Conservation (phyloP, 2,888 invertebrate species). For the Doris montereyensis region DNA sequence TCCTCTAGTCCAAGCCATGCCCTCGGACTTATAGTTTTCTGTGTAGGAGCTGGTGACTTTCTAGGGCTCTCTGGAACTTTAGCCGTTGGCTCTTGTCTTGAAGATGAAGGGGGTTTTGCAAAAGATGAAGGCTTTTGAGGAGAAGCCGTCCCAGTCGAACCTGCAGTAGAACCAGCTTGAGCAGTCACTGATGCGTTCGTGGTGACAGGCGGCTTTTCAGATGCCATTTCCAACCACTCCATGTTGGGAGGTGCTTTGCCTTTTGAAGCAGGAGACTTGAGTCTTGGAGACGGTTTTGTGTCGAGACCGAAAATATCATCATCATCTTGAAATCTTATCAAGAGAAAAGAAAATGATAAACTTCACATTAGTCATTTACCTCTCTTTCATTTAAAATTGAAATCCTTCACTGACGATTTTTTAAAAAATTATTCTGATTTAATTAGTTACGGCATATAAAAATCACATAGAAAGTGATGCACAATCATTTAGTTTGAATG, state of each 20-base stretch:
- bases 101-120: neutral
- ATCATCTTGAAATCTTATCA: constrained; percentile 69
- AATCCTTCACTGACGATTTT: no score
- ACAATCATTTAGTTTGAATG: no score
- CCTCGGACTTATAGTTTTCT: constrained; percentile 48
- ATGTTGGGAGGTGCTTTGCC: constrained; percentile 52
- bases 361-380: no score
- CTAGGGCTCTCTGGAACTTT: constrained; percentile 37
- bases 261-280: constrained; percentile 40
- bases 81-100: constrained; percentile 23
- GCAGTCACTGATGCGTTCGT: neutral
- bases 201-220: constrained; percentile 17
- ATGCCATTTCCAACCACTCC: constrained; percentile 62
- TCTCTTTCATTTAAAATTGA: no score
- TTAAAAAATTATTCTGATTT: no score
- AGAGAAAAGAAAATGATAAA: no score
- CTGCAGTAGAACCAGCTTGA: neutral
- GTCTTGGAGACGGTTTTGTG: constrained; percentile 51
- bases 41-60: constrained; percentile 37
- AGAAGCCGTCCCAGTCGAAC: constrained; percentile 41
- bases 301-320: constrained; percentile 75
- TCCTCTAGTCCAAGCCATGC: constrained; percentile 56
- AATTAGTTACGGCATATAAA: no score
- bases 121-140: constrained; percentile 18
- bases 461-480: no score